Evolutionary conservation across 2,797 vertebrate species (phyloP), one percentile per base, ranked within the genome.

Genomic region (Decapterus maruadsi): DNA sequence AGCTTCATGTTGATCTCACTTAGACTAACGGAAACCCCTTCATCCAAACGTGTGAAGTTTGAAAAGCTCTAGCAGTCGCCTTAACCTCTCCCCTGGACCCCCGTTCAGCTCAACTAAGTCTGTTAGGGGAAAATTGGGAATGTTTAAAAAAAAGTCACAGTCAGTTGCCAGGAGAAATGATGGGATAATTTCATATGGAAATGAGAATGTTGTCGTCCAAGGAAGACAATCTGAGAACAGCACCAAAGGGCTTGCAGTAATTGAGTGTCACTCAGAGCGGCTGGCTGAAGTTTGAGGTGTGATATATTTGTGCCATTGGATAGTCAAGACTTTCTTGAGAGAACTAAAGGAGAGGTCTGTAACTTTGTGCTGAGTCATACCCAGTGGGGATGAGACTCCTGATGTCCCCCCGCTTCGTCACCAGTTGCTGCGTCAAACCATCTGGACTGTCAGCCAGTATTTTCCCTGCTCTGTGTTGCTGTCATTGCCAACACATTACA

Each of bases 141-240:
- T 67, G 31, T 72, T 26, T 54, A 56, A 60, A 67, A 72, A 59
- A 34, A 34, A 64, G 70, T 54, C 45, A 38, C 62, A 77, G 80
- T 72, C 69, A 76, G 72, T 67, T 77, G 88, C 75, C 83, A 82
- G 73, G 38, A 77, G 78, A 83, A 85, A 68, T 77, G 66, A 90
- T 60, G 77, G 77, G 65, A 83, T 85, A 71, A 83, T 85, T 86
- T 87, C 60, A 22, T 64, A 83, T 84, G 84, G 73, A 87, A 86
- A 87, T 86, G 67, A 85, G 75, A 72, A 53, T 31, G 61, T 69
- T 75, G 56, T 72, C 54, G 1, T 77, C 71, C 75, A 78, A 66
- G 48, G 59, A 60, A 36, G 55, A 78, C 58, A 46, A 81, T 77
- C 55, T 79, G 68, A 79, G 68, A 58, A 40, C 59, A 58, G 75